A percentile compares a stretch with the other conserved stretches of the same genome.
phyloP scores from a whole-genome alignment of 2,113 vertebrate species.

The Hippopotamus amphibius region DNA sequence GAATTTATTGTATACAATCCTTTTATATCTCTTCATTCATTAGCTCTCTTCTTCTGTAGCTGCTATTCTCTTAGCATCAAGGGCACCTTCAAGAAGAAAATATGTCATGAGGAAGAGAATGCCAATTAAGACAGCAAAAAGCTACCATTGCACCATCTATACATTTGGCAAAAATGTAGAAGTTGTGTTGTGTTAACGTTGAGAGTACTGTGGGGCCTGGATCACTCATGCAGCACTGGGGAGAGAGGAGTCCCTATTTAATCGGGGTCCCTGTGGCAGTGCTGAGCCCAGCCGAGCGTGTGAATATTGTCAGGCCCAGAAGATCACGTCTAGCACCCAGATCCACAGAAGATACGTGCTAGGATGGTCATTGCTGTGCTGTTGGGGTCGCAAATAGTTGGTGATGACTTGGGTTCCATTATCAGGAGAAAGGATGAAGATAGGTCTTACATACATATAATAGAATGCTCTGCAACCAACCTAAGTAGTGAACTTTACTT shows the following conservation, averaged over 20 bases:
- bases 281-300: neutral
- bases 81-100: slow-evolving; percentile 15
- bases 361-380: neutral
- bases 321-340: neutral
- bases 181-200: neutral
- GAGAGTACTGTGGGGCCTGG: neutral
- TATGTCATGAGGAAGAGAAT: neutral
- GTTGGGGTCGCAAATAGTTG: neutral
- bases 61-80: neutral
- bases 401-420: neutral
- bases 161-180: neutral
- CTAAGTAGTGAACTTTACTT: neutral
- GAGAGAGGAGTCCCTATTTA: neutral
- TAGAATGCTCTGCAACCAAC: neutral
- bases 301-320: neutral
- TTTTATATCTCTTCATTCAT: slow-evolving; percentile 4
- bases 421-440: neutral
- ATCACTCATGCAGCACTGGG: neutral
- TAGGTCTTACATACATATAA: neutral
- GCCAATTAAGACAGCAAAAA: slow-evolving; percentile 11
- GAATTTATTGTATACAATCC: neutral
- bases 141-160: neutral
- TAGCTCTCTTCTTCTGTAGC: neutral
- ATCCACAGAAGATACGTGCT: too few relatives aligned
- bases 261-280: neutral